phyloP scores from a whole-genome alignment of 2,797 vertebrate genomes.

The Hylomyscus alleni region DNA sequence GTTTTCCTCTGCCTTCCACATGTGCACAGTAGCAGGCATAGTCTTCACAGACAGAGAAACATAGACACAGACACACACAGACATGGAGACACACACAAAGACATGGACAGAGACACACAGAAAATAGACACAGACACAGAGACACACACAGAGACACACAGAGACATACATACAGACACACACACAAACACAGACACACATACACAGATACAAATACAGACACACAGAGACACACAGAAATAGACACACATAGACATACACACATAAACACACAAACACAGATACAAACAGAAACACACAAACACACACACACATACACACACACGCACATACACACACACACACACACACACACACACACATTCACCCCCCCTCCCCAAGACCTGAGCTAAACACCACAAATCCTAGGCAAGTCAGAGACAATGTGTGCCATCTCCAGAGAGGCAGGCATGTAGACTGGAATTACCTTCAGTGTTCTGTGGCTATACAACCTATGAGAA shows the following conservation, averaged over 20 bases:
- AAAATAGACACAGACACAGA: neutral
- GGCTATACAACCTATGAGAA: slow-evolving; percentile 8
- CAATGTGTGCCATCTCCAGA: neutral
- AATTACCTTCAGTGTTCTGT: neutral
- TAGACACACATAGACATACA: neutral
- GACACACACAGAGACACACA: neutral
- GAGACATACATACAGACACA: neutral
- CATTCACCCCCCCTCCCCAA: neutral
- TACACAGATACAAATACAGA: neutral
- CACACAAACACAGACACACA: neutral
- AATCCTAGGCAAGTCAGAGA: neutral
- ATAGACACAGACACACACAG: neutral
- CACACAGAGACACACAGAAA: neutral
- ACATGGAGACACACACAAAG: neutral
- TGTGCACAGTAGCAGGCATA: neutral
- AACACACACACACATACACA: neutral
- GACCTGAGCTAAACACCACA: neutral
- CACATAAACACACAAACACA: neutral
- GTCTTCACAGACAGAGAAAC: neutral
- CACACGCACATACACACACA: neutral
- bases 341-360: neutral
- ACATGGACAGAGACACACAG: neutral
- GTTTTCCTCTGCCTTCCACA: neutral
- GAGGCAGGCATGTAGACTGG: neutral
- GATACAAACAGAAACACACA: neutral